phyloP scores from a whole-genome alignment of 1,140 invertebrate species.

The Theocolax elegans region DNA sequence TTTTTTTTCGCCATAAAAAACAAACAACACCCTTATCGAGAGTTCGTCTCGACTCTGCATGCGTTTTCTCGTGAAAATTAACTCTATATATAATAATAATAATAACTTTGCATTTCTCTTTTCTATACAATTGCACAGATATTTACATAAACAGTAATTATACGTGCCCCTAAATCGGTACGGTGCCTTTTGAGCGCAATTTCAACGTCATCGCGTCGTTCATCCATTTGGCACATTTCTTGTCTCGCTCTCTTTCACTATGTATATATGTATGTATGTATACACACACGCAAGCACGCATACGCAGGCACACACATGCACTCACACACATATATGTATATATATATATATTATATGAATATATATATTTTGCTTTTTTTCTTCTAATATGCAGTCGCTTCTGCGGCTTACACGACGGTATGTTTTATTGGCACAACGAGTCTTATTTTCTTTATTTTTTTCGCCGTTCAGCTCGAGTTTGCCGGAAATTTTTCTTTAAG shows the following conservation, averaged over 20 bases:
- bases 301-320: not conserved
- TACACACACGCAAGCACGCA: not conserved
- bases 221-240: slow-evolving; percentile 52
- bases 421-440: slow-evolving; percentile 43
- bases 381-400: slow-evolving; percentile 35
- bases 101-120: slow-evolving; percentile 46
- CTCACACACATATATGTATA: not conserved
- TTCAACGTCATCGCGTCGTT: slow-evolving; percentile 54
- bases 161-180: slow-evolving; percentile 55
- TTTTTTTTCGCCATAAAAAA: slow-evolving; percentile 8
- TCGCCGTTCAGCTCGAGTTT: not conserved
- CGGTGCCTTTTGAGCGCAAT: slow-evolving; percentile 60
- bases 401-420: slow-evolving; percentile 31
- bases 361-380: slow-evolving; percentile 21
- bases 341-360: slow-evolving; percentile 21
- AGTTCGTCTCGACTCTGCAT: slow-evolving; percentile 31
- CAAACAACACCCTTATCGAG: too few species aligned
- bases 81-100: slow-evolving; percentile 43
- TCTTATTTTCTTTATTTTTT: slow-evolving; percentile 23
- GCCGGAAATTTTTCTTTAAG: not conserved
- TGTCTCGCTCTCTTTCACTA: too few species aligned
- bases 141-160: slow-evolving; percentile 65
- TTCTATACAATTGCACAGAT: slow-evolving; percentile 68
- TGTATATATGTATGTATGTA: not conserved
- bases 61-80: slow-evolving; percentile 44